Conservation (phyloP, 2,888 invertebrate species). For the Eupeodes latifasciatus region DNA sequence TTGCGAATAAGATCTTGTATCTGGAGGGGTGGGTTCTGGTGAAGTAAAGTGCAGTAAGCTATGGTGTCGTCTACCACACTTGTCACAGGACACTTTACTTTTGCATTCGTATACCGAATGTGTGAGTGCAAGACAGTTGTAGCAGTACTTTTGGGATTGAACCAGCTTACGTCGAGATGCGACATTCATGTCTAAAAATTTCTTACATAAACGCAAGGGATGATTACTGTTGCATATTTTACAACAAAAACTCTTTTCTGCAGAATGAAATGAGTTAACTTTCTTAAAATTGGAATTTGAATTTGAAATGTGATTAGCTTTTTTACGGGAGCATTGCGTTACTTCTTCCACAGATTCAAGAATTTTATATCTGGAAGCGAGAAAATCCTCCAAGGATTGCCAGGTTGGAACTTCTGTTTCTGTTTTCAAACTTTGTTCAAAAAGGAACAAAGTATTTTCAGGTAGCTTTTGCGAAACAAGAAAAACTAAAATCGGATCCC, state of each 20-base stretch:
- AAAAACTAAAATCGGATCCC: background rate
- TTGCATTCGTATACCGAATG: slow-evolving; percentile 37
- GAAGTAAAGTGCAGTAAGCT: slow-evolving; percentile 14
- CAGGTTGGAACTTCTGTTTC: slow-evolving; percentile 1
- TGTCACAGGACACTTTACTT: slow-evolving; percentile 28
- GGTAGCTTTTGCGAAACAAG: background rate
- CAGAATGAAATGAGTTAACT: background rate
- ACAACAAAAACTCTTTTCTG: slow-evolving; percentile 7
- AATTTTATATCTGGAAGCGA: slow-evolving; percentile 3
- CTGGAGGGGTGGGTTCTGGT: slow-evolving; percentile 1
- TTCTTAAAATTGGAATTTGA: background rate
- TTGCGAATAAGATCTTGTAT: background rate
- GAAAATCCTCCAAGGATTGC: slow-evolving; percentile 9
- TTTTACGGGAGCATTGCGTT: background rate
- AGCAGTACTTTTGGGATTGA: slow-evolving; percentile 32
- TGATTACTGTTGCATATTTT: slow-evolving; percentile 33
- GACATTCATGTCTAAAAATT: slow-evolving; percentile 22
- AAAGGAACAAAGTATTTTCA: slow-evolving; percentile 5
- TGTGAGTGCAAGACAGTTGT: slow-evolving; percentile 11
- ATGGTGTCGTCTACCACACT: slow-evolving; percentile 36
- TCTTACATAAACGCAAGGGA: slow-evolving; percentile 26
- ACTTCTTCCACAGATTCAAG: slow-evolving; percentile 38
- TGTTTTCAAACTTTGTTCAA: background rate
- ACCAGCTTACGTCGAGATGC: slow-evolving; percentile 1
- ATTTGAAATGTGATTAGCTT: background rate